phyloP scores from a whole-genome alignment of 92 coral and sea anemone species.

The Porites evermanni region DNA sequence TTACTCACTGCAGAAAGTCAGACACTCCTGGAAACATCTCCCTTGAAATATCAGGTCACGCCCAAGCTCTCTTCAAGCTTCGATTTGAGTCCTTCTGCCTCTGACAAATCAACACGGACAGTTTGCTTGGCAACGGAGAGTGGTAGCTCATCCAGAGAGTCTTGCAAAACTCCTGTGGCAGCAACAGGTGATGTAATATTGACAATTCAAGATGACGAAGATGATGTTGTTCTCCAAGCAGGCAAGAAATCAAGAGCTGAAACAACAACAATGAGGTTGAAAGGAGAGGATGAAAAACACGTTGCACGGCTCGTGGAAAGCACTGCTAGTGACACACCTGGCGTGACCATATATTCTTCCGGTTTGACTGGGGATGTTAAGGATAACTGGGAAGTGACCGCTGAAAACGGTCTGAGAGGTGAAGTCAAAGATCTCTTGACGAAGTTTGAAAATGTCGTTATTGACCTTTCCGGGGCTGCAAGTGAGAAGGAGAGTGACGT shows the following conservation, averaged over 20 bases:
- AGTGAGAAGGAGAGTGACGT: not conserved
- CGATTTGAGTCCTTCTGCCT: not conserved
- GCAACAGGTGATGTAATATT: not conserved
- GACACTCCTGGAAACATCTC: not conserved
- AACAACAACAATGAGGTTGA: too few species aligned
- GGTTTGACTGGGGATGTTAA: not conserved
- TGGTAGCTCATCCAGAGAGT: not conserved
- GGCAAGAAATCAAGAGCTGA: not conserved
- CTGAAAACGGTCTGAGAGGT: not conserved
- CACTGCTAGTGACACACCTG: not conserved
- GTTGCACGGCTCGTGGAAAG: not conserved
- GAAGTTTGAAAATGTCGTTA: not conserved
- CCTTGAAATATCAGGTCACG: not conserved
- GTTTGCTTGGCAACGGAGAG: not conserved
- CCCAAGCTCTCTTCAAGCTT: not conserved
- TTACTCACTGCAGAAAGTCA: not conserved
- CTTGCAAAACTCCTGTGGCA: conserved; percentile 13
- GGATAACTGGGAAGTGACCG: not conserved
- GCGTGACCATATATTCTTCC: too few species aligned
- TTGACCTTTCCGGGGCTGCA: too few species aligned
- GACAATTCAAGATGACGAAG: not conserved
- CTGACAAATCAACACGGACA: not conserved
- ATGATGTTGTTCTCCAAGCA: not conserved
- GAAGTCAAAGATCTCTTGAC: not conserved
- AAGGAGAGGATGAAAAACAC: not conserved